Evolutionary conservation across 2,888 invertebrate genomes (phyloP), one percentile per base, ranked within the genome.

Genomic region (Cheilosia grossa): DNA sequence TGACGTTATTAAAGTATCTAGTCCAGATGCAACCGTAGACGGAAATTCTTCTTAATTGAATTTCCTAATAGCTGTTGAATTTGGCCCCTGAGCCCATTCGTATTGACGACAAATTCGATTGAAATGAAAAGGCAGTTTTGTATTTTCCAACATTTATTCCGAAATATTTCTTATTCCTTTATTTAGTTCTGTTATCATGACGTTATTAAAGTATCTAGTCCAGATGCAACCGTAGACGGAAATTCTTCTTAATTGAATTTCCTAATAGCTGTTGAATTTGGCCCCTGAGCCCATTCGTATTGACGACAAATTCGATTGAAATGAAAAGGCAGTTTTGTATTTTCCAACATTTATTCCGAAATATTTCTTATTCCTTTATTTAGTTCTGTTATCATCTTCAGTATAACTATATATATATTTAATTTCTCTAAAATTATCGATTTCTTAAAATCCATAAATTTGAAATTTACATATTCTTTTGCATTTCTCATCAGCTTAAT

Each of bases 291-390:
- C 21, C 24, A 13, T 5, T 21, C 6, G 27, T 59, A 47, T 44
- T 7, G n/a, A 1, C 1, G 7, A 6, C 4, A 7, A 15, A 4
- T 42, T 42, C 4, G n/a, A 17, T 1, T 44, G 7, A 44, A n/a
- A 44, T 17, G 7, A 56, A 30, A 56, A 33, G 2, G 15, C 51
- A 42, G 59, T 19, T 64, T 2, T 30, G 10, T 37, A 37, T 66
- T 79, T 79, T 53, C 44, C 64, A 79, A 79, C 79, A 79, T 79
- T 79, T 79, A 79, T 79, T 79, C 66, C 79, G 79, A 79, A 79
- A 79, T 72, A 72, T 72, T 51, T 70, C 63, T 63, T 79, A 63
- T 64, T 21, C 56, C 70, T 58, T 54, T 79, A 79, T 42, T 79
- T 63, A 79, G 56, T 63, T 69, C 44, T 58, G 59, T 40, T 64